These are phyloP conservation scores for Idaea dimidiata DNA, from an alignment of 2,888 invertebrate species.

Conservation along the genomic window DNA sequence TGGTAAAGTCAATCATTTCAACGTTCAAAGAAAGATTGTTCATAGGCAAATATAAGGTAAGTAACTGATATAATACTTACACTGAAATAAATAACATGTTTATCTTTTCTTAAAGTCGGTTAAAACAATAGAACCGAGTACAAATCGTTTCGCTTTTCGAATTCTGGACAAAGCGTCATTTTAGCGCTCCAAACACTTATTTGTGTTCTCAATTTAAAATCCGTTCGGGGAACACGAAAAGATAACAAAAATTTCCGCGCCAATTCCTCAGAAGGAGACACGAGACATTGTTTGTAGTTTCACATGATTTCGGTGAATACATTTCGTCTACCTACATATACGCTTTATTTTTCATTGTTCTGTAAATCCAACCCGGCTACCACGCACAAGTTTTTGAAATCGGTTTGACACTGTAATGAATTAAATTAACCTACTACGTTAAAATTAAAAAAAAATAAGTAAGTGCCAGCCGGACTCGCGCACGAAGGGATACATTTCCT, in stretches of 20 bases:
- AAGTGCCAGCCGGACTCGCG: too few species aligned
- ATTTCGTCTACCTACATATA: constrained; percentile 20
- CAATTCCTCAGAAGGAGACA: constrained; percentile 75
- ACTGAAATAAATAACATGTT: background rate
- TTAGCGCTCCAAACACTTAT: constrained; percentile 51
- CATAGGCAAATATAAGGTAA: too few species aligned
- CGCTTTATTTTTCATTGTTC: too few species aligned
- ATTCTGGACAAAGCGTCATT: constrained; percentile 37
- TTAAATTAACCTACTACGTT: too few species aligned
- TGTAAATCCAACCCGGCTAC: too few species aligned
- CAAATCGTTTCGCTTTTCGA: constrained; percentile 3
- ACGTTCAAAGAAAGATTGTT: too few species aligned
- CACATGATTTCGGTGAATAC: constrained; percentile 71
- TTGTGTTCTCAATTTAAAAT: constrained; percentile 79
- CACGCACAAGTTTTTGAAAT: too few species aligned
- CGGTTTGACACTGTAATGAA: too few species aligned
- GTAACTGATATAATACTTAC: background rate
- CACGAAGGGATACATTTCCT: too few species aligned
- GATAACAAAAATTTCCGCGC: constrained; percentile 80
- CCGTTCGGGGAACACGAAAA: constrained; percentile 79
- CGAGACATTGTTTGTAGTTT: constrained; percentile 75
- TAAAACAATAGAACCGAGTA: background rate
- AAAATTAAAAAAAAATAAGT: too few species aligned
- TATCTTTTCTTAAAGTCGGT: background rate
- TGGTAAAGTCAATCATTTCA: too few species aligned